phyloP scores from a whole-genome alignment of 2,888 invertebrate genomes.

The Zygaena filipendulae region DNA sequence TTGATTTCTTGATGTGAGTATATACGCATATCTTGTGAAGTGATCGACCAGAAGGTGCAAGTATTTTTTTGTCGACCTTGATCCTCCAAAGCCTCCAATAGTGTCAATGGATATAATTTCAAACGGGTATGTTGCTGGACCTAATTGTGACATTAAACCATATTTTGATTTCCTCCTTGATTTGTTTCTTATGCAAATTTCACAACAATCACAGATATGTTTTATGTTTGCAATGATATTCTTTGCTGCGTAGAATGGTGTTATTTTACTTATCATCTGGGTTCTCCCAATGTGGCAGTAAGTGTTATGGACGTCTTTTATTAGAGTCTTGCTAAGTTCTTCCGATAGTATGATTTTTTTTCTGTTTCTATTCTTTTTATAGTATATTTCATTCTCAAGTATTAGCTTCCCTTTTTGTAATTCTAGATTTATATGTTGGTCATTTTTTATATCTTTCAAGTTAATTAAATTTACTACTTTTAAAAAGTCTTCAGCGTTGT shows the following conservation, averaged over 20 bases:
- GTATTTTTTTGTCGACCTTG: constrained; percentile 20
- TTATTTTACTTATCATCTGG: constrained; percentile 13
- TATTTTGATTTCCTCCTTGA: constrained; percentile 15
- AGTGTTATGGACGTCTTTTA: constrained; percentile 14
- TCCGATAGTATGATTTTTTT: constrained; percentile 18
- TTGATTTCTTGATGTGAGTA: constrained; percentile 7
- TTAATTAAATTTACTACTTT: constrained; percentile 2
- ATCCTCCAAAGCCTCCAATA: constrained; percentile 19
- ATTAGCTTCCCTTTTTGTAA: neutral
- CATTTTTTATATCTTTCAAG: neutral
- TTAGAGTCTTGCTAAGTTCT: constrained; percentile 14
- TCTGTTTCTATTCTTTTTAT: constrained; percentile 5
- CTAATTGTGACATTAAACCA: constrained; percentile 20
- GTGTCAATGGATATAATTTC: constrained; percentile 19
- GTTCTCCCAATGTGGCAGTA: constrained; percentile 18
- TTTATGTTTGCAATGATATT: constrained; percentile 5
- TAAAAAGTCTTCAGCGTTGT: neutral
- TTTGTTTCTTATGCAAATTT: constrained; percentile 18
- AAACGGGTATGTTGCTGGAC: constrained; percentile 18
- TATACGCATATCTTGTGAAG: constrained; percentile 18
- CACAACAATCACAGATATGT: constrained; percentile 3
- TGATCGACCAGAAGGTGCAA: constrained; percentile 19
- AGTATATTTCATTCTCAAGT: neutral
- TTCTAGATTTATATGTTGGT: constrained; percentile 1
- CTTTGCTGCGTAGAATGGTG: constrained; percentile 8